Conservation (phyloP, 2,797 vertebrate genomes). For the Mormyrus proboscirostris region DNA sequence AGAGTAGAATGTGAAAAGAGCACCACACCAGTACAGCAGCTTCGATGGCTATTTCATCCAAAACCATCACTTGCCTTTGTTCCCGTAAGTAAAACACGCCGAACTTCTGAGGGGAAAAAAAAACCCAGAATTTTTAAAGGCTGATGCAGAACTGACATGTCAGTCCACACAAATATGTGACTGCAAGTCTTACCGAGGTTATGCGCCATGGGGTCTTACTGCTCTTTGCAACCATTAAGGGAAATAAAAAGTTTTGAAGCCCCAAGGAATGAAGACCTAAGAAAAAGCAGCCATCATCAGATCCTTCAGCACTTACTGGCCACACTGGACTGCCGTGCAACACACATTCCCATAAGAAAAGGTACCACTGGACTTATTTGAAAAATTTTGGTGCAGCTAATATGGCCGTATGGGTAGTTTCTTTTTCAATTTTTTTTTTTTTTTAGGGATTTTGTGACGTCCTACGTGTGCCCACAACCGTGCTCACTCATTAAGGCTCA, state of each 20-base stretch:
- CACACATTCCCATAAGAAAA: background rate
- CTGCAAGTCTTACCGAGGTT: background rate
- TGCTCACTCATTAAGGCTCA: background rate
- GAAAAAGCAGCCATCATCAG: background rate
- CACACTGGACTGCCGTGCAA: background rate
- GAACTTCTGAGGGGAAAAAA: background rate
- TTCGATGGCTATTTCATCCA: background rate
- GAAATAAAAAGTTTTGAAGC: background rate
- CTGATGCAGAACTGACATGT: background rate
- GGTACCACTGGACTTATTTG: background rate
- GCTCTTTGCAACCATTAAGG: background rate
- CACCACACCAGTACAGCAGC: background rate
- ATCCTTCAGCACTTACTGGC: background rate
- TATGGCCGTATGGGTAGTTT: background rate
- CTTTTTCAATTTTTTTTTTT: background rate
- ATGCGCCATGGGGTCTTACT: background rate
- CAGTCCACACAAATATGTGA: background rate
- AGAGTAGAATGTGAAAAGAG: background rate
- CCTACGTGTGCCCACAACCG: background rate
- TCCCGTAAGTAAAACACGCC: background rate
- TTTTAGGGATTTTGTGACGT: background rate
- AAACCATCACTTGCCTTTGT: background rate
- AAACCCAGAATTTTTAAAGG: background rate
- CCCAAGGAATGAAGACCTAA: background rate
- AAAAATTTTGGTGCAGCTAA: conserved; percentile 1